These are phyloP conservation scores for Pterostichus madidus DNA, from an alignment of 2,888 invertebrate species.

Conservation along the genomic window DNA sequence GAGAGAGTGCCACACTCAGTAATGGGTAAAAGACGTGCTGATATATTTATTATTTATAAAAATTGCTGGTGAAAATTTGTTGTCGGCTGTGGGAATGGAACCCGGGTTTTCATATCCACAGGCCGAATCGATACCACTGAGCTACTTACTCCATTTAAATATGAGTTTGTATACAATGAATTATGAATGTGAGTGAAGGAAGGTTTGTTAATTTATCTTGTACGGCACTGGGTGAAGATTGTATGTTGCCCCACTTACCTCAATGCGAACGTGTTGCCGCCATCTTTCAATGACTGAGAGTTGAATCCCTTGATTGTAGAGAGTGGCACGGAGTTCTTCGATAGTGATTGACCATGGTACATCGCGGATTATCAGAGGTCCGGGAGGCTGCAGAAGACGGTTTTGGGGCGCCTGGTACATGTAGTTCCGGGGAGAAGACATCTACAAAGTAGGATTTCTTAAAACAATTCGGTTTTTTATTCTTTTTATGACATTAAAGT, in stretches of 20 bases:
- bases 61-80: too few relatives aligned
- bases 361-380: conserved; percentile 75
- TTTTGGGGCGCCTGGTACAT: neutral
- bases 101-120: too few relatives aligned
- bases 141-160: too few relatives aligned
- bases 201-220: neutral
- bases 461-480: neutral
- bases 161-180: too few relatives aligned
- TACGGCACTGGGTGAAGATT: neutral
- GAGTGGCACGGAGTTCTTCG: conserved; percentile 77
- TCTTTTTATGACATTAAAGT: neutral
- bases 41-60: too few relatives aligned
- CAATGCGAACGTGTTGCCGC: conserved; percentile 75
- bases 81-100: too few relatives aligned
- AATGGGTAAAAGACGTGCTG: too few relatives aligned
- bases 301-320: conserved; percentile 76
- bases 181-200: too few relatives aligned
- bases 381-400: conserved; percentile 13
- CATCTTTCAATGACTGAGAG: conserved; percentile 75
- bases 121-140: too few relatives aligned
- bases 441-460: neutral
- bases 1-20: too few relatives aligned
- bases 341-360: conserved; percentile 79
- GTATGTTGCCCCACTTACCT: conserved; percentile 71
- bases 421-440: conserved; percentile 13